These are phyloP conservation scores for Microdon myrmicae DNA, from an alignment of 2,888 invertebrate species.

Conservation along the genomic window DNA sequence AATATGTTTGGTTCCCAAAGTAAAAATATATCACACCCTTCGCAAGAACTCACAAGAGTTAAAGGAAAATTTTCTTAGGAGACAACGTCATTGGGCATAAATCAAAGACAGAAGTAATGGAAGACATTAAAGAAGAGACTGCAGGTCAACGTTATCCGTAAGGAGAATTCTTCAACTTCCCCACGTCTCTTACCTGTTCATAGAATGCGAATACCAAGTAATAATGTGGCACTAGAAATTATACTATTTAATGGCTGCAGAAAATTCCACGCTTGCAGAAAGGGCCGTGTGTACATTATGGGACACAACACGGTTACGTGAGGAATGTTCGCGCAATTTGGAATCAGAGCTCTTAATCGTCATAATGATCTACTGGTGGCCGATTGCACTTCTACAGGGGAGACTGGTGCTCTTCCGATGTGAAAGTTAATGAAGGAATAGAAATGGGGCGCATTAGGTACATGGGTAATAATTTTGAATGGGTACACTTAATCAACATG, in stretches of 20 bases:
- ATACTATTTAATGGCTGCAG: constrained; percentile 26
- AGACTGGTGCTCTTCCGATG: too few species aligned
- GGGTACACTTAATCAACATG: too few species aligned
- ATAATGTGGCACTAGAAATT: constrained; percentile 8
- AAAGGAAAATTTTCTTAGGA: background rate
- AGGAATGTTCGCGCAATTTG: constrained; percentile 8
- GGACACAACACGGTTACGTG: constrained; percentile 1
- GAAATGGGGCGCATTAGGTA: too few species aligned
- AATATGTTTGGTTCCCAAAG: constrained; percentile 48
- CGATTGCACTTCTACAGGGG: too few species aligned
- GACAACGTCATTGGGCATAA: constrained; percentile 13
- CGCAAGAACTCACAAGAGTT: constrained; percentile 2
- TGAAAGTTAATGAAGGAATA: too few species aligned
- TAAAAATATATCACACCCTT: constrained; percentile 38
- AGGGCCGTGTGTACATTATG: background rate
- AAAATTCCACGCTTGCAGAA: constrained; percentile 1
- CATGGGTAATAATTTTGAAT: too few species aligned
- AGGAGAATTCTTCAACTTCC: constrained; percentile 18
- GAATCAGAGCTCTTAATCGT: constrained; percentile 20
- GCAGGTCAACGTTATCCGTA: constrained; percentile 32
- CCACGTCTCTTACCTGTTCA: too few species aligned
- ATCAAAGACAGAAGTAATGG: constrained; percentile 36
- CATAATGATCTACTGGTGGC: constrained; percentile 19
- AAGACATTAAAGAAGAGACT: constrained; percentile 6
- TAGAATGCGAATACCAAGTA: constrained; percentile 1